Percentiles rank a stretch among this genome's conserved stretches.
Evolutionary conservation across 2,113 vertebrate genomes (phyloP).

Genomic region (Pithys albifrons): DNA sequence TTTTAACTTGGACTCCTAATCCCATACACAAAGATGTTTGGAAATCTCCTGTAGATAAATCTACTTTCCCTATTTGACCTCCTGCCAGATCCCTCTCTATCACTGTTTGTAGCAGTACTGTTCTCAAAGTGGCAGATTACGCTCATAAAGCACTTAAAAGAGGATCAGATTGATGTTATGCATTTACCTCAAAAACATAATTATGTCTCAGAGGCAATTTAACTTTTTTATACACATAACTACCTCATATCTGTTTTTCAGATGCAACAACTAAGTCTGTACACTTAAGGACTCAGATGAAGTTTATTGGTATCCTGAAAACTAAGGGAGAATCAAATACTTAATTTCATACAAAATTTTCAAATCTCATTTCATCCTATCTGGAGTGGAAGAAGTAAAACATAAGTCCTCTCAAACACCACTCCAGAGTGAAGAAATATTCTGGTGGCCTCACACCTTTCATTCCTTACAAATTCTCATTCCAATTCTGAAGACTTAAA

Average conservation of each 20-base stretch:
- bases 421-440: neutral
- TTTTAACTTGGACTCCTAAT: slow-evolving; percentile 4
- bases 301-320: neutral
- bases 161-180: neutral
- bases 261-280: neutral
- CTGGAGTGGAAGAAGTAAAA: neutral
- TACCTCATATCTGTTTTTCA: neutral
- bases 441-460: neutral
- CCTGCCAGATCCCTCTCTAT: neutral
- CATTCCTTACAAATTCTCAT: slow-evolving; percentile 15
- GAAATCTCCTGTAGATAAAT: slow-evolving; percentile 6
- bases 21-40: neutral
- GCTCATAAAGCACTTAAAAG: neutral
- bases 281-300: neutral
- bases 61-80: neutral
- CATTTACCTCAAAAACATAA: neutral
- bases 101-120: neutral
- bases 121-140: neutral
- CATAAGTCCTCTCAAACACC: neutral
- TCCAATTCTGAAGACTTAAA: neutral
- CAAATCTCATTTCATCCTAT: neutral
- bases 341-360: slow-evolving; percentile 2
- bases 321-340: neutral
- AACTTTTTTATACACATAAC: neutral
- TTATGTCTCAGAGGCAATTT: neutral